Evolutionary conservation across 2,888 invertebrate species (phyloP).

Genomic region (Linnaemya vulpina): DNA sequence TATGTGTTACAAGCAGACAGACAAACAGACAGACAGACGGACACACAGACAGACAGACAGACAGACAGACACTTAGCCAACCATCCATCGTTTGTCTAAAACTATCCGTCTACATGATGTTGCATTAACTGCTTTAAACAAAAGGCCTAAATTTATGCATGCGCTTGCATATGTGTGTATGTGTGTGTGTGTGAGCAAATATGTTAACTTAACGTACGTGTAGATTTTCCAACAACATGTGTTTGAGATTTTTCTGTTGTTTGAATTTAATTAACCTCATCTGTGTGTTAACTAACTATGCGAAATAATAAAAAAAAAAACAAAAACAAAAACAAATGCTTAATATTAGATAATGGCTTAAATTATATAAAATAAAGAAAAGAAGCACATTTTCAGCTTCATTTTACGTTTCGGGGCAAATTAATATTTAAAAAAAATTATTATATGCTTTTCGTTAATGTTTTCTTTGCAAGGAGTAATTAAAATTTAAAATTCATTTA

Average conservation of each 20-base stretch:
- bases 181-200: constrained; percentile 11
- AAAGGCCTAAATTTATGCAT: constrained; percentile 48
- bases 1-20: constrained; percentile 32
- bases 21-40: too few species aligned
- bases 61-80: not conserved
- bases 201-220: constrained; percentile 46
- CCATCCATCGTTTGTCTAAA: constrained; percentile 16
- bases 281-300: constrained; percentile 43
- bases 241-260: constrained; percentile 46
- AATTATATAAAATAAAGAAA: not conserved
- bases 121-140: constrained; percentile 40
- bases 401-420: not conserved
- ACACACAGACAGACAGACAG: not conserved
- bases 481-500: too few species aligned
- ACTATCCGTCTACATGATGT: constrained; percentile 17
- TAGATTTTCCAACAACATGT: constrained; percentile 51
- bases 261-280: constrained; percentile 70
- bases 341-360: constrained; percentile 33
- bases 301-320: not conserved
- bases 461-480: too few species aligned
- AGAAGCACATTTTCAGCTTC: not conserved
- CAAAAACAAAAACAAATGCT: constrained; percentile 8
- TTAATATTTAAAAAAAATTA: not conserved
- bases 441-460: too few species aligned
- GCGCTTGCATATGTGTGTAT: not conserved